Percentiles rank a stretch among this genome's conserved stretches.
Evolutionary conservation across 2,888 invertebrate genomes (phyloP).

Genomic region (Drosophila austrosaltans): DNA sequence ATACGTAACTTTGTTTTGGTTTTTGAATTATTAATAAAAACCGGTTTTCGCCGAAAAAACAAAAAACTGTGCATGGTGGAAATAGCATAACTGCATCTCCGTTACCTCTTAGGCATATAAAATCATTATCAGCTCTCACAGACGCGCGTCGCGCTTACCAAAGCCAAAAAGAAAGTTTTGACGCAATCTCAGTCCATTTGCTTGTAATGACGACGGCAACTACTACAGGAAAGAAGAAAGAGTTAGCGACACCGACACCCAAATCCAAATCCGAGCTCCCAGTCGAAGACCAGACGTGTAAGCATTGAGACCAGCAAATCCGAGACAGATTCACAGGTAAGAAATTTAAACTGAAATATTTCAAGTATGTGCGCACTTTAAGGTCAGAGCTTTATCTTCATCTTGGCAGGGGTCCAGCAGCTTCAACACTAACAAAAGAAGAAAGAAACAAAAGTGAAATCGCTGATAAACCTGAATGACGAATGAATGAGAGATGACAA

Average conservation of each 20-base stretch:
- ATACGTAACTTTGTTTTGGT: slow-evolving; percentile 67
- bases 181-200: slow-evolving; percentile 65
- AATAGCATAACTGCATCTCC: slow-evolving; percentile 54
- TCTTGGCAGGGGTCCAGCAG: slow-evolving; percentile 5
- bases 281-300: neutral
- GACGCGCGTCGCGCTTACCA: slow-evolving; percentile 22
- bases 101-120: slow-evolving; percentile 38
- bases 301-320: neutral
- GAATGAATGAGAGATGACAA: slow-evolving; percentile 16
- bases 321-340: slow-evolving; percentile 20
- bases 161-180: slow-evolving; percentile 73
- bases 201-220: slow-evolving; percentile 65
- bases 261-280: neutral
- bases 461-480: slow-evolving; percentile 64
- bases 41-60: slow-evolving; percentile 46
- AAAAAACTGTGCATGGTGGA: slow-evolving; percentile 28
- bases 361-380: neutral
- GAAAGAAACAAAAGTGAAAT: slow-evolving; percentile 62
- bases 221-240: neutral
- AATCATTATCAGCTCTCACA: slow-evolving; percentile 36
- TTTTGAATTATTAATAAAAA: slow-evolving; percentile 50
- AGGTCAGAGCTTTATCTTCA: slow-evolving; percentile 5
- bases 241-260: slow-evolving; percentile 36
- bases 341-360: slow-evolving; percentile 30
- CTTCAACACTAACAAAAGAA: neutral